phyloP scores from a whole-genome alignment of 2,888 invertebrate species.

The Eupithecia pulchellata region DNA sequence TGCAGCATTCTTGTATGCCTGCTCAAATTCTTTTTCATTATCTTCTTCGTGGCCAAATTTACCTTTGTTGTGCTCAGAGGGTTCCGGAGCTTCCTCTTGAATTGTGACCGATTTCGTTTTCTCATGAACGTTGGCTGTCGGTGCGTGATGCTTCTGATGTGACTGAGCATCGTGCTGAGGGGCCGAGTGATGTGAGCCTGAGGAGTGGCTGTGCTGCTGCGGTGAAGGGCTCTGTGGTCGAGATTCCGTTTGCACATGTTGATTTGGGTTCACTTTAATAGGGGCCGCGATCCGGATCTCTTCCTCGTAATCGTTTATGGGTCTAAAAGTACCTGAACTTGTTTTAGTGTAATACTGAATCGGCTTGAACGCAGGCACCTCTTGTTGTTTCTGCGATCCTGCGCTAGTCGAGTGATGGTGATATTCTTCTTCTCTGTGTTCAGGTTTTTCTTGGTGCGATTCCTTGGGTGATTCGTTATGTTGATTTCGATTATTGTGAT shows the following conservation, averaged over 20 bases:
- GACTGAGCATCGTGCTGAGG: constrained; percentile 26
- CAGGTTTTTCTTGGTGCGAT: constrained; percentile 41
- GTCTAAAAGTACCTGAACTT: constrained; percentile 49
- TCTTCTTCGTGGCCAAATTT: constrained; percentile 70
- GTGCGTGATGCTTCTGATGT: constrained; percentile 45
- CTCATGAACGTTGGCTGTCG: constrained; percentile 62
- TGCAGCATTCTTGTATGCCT: constrained; percentile 76
- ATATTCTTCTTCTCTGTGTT: constrained; percentile 45
- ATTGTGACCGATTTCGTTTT: constrained; percentile 71
- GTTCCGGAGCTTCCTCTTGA: constrained; percentile 67
- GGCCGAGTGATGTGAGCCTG: constrained; percentile 32
- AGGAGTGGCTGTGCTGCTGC: constrained; percentile 40
- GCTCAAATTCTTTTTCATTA: constrained; percentile 78
- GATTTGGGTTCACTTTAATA: constrained; percentile 66
- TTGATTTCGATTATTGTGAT: constrained; percentile 22
- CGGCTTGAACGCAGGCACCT: constrained; percentile 40
- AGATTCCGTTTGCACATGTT: constrained; percentile 55
- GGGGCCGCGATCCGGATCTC: constrained; percentile 61
- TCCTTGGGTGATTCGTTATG: constrained; percentile 40
- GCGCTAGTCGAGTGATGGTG: constrained; percentile 34
- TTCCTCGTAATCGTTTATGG: constrained; percentile 67
- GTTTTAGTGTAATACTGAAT: constrained; percentile 34
- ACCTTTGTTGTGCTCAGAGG: constrained; percentile 66
- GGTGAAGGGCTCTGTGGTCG: constrained; percentile 42
- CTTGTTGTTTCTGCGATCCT: constrained; percentile 37